Conservation (phyloP, 2,888 invertebrate species). For the Caenorhabditis sp. region DNA sequence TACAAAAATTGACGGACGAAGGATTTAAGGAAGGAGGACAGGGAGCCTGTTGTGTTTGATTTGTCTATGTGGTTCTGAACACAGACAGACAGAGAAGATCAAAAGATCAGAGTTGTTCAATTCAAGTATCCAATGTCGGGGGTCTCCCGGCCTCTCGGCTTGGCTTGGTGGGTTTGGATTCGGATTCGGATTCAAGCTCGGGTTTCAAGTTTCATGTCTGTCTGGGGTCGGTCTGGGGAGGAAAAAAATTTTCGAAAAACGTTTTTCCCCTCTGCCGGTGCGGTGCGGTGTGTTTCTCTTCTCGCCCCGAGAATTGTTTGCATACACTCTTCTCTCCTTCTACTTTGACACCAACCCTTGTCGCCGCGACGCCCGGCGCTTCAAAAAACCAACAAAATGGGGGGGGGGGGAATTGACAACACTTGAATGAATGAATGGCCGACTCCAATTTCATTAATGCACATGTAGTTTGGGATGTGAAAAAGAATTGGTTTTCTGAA, state of each 20-base stretch:
- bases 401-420: slow-evolving; percentile 56
- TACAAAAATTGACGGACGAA: too few relatives aligned
- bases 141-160: slow-evolving; percentile 21
- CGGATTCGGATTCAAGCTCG: too few relatives aligned
- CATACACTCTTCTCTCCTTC: slow-evolving; percentile 45
- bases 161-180: too few relatives aligned
- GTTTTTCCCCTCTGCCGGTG: too few relatives aligned
- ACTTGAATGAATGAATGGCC: slow-evolving; percentile 47
- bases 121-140: slow-evolving; percentile 58
- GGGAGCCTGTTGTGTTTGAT: too few relatives aligned
- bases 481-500: too few relatives aligned
- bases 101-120: slow-evolving; percentile 59
- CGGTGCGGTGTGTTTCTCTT: too few relatives aligned
- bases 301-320: slow-evolving; percentile 38
- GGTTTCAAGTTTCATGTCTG: slow-evolving; percentile 53
- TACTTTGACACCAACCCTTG: slow-evolving; percentile 46
- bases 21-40: too few relatives aligned
- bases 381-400: slow-evolving; percentile 40
- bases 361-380: slow-evolving; percentile 28
- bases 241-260: slow-evolving; percentile 23
- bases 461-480: slow-evolving; percentile 30
- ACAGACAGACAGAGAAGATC: slow-evolving; percentile 27
- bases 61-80: slow-evolving; percentile 31
- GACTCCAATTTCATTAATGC: slow-evolving; percentile 7
- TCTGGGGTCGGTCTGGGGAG: too few relatives aligned